phyloP scores from a whole-genome alignment of 2,888 invertebrate species.

The Norana najaformis region DNA sequence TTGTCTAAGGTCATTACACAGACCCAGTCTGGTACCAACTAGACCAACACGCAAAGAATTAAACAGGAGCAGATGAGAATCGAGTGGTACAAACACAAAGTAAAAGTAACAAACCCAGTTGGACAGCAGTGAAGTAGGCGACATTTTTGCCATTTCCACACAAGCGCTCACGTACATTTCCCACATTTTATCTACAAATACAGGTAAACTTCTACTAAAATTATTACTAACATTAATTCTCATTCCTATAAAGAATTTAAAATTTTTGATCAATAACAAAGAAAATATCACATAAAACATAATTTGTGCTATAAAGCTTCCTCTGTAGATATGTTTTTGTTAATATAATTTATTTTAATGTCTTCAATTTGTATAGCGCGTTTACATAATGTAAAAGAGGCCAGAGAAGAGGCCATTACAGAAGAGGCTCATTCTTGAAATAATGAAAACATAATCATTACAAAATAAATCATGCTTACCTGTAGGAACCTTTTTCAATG shows the following conservation, averaged over 20 bases:
- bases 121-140: not conserved
- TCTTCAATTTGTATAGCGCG: not conserved
- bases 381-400: too few relatives aligned
- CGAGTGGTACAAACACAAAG: not conserved
- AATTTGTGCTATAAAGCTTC: too few relatives aligned
- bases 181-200: slow-evolving; percentile 9
- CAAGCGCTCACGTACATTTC: not conserved
- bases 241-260: not conserved
- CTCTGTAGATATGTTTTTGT: not conserved
- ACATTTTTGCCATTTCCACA: slow-evolving; percentile 15
- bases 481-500: slow-evolving; percentile 19
- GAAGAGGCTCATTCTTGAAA: too few relatives aligned
- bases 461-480: not conserved
- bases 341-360: not conserved
- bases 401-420: too few relatives aligned
- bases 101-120: slow-evolving; percentile 6
- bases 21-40: too few relatives aligned
- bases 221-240: not conserved
- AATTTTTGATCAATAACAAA: not conserved
- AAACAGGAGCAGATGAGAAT: too few relatives aligned
- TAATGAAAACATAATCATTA: not conserved
- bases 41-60: too few relatives aligned
- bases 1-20: too few relatives aligned
- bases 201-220: not conserved
- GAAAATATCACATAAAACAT: not conserved